Evolutionary conservation across 2,888 invertebrate genomes (phyloP).

Genomic region (Drosophila ustulata): DNA sequence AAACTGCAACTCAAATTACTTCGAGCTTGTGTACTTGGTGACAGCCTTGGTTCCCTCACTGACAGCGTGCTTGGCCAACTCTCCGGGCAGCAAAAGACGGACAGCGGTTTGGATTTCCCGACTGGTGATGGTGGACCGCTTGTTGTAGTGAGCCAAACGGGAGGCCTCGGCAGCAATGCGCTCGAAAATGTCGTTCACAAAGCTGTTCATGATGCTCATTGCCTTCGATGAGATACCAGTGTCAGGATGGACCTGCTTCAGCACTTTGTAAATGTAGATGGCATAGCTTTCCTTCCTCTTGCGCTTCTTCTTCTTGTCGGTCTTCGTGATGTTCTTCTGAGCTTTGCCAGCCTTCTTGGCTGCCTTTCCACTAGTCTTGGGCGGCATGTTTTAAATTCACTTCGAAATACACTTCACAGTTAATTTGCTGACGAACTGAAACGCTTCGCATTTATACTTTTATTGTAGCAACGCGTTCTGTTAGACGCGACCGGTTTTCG

Average conservation of each 20-base stretch:
- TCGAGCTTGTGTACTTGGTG: constrained; percentile 61
- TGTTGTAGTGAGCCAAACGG: constrained; percentile 86
- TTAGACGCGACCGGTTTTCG: constrained; percentile 2
- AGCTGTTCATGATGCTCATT: constrained; percentile 91
- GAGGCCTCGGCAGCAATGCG: constrained; percentile 89
- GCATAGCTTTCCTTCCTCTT: constrained; percentile 84
- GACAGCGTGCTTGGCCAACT: constrained; percentile 61
- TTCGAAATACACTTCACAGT: constrained; percentile 30
- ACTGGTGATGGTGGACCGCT: constrained; percentile 59
- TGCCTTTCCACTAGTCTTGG: constrained; percentile 84
- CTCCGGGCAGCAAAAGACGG: constrained; percentile 56
- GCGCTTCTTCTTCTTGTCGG: constrained; percentile 86
- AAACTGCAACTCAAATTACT: constrained; percentile 37
- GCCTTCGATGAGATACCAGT: constrained; percentile 89
- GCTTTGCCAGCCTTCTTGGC: constrained; percentile 87
- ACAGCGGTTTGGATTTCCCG: constrained; percentile 62
- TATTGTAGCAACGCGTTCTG: constrained; percentile 29
- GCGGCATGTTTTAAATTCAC: constrained; percentile 61
- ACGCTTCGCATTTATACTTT: constrained; percentile 26
- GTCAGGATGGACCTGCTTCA: constrained; percentile 88
- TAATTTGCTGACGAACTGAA: background rate
- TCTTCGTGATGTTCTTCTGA: constrained; percentile 87
- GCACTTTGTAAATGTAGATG: constrained; percentile 84
- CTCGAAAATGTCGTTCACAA: constrained; percentile 91
- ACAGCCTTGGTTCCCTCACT: constrained; percentile 60